Conservation (phyloP, 2,797 vertebrate species). For the Capromys pilorides region DNA sequence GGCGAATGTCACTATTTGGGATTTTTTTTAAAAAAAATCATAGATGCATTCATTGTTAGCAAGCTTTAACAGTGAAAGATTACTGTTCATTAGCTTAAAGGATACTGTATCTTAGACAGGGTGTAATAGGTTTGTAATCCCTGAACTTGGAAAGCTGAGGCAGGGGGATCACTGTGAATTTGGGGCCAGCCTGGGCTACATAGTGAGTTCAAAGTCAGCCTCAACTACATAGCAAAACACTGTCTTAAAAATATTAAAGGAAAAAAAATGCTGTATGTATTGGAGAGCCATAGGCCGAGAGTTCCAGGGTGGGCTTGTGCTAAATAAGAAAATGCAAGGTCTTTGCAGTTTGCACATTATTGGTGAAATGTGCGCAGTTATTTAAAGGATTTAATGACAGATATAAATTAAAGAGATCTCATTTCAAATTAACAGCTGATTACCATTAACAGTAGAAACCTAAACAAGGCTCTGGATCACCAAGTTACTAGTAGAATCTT, state of each 20-base stretch:
- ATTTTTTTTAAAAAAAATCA: background rate
- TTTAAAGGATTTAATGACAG: slow-evolving; percentile 47
- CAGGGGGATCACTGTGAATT: background rate
- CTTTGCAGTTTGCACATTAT: background rate
- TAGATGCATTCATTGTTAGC: slow-evolving; percentile 11
- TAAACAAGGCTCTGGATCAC: background rate
- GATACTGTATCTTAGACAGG: background rate
- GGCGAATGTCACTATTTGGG: background rate
- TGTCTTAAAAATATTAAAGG: background rate
- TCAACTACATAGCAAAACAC: background rate
- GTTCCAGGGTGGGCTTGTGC: background rate
- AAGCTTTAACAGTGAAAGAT: background rate
- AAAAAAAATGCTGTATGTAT: background rate
- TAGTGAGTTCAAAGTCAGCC: background rate
- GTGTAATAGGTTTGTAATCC: background rate
- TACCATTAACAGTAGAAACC: background rate
- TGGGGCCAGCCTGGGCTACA: background rate
- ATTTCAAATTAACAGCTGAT: slow-evolving; percentile 57
- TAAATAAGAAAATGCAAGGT: slow-evolving; percentile 35
- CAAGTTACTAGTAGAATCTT: slow-evolving; percentile 37
- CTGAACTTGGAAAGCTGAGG: background rate
- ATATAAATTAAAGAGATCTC: slow-evolving; percentile 40
- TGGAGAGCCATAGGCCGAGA: background rate
- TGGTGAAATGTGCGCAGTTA: slow-evolving; percentile 34
- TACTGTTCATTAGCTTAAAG: slow-evolving; percentile 11